Evolutionary conservation across 2,113 vertebrate species (phyloP).

Genomic region (Neodontobutis hainanensis): DNA sequence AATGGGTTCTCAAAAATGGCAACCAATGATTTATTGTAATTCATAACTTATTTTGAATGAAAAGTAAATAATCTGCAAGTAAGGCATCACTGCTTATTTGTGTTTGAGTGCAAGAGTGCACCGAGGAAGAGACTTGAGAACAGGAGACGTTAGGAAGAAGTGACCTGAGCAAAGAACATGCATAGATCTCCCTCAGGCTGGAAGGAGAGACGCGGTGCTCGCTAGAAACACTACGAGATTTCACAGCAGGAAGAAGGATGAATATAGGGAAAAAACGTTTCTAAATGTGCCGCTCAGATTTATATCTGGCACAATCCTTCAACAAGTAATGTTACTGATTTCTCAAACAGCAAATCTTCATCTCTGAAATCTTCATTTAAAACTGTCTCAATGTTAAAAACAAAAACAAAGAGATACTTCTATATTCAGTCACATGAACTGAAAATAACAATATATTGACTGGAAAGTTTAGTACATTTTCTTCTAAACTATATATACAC

Average conservation of each 20-base stretch:
- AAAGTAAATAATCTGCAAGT: conserved; percentile 81
- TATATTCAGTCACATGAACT: conserved; percentile 45
- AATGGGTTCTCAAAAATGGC: conserved; percentile 70
- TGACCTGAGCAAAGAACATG: conserved; percentile 82
- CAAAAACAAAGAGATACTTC: conserved; percentile 20
- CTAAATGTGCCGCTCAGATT: conserved; percentile 52
- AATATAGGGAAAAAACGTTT: conserved; percentile 42
- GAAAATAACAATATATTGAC: conserved; percentile 37
- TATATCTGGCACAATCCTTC: conserved; percentile 50
- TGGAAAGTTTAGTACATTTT: conserved; percentile 49
- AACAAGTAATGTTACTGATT: conserved; percentile 15
- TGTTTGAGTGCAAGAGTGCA: conserved; percentile 69
- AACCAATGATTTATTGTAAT: conserved; percentile 68
- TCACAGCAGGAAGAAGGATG: conserved; percentile 37
- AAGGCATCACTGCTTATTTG: conserved; percentile 97
- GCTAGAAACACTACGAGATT: conserved; percentile 50
- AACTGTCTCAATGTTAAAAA: conserved; percentile 28
- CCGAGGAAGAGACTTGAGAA: conserved; percentile 4
- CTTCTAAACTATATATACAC: conserved; percentile 66
- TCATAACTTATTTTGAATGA: conserved; percentile 73
- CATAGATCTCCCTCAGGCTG: conserved; percentile 78
- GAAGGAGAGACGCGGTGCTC: conserved; percentile 60
- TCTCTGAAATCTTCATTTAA: conserved; percentile 54
- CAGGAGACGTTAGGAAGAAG: conserved; percentile 8
- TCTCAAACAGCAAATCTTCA: conserved; percentile 13